Conservation (phyloP, 2,797 vertebrate genomes). For the Pyrocephalus nanus region DNA sequence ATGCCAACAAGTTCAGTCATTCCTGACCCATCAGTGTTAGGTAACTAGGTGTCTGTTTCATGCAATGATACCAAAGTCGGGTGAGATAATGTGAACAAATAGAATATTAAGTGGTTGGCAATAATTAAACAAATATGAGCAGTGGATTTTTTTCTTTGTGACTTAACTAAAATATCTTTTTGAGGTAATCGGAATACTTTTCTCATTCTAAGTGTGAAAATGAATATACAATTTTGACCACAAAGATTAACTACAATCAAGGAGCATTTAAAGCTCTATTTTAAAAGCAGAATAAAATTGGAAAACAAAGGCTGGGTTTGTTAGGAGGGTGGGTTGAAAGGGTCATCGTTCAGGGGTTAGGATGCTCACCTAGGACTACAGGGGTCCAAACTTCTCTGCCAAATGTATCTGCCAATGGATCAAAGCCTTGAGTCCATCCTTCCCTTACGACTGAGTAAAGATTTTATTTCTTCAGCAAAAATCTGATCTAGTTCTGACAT, state of each 20-base stretch:
- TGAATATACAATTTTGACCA: neutral
- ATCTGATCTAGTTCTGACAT: neutral
- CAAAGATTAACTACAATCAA: neutral
- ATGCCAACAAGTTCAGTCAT: neutral
- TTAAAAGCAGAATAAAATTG: neutral
- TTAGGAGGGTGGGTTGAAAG: neutral
- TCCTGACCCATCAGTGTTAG: neutral
- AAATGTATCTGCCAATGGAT: too few relatives aligned
- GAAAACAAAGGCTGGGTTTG: neutral
- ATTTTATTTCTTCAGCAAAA: constrained; percentile 2
- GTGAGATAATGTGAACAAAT: neutral
- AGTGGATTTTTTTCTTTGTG: neutral
- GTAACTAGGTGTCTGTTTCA: neutral
- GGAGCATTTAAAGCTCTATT: neutral
- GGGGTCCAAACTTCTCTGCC: neutral
- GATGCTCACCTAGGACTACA: neutral
- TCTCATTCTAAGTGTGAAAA: neutral
- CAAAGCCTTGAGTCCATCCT: neutral
- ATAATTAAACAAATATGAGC: neutral
- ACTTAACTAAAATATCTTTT: neutral
- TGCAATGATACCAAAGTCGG: accelerated
- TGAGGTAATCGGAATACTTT: neutral
- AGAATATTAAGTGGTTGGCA: neutral
- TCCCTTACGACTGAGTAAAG: neutral
- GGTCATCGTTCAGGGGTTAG: neutral